Conservation (phyloP, 2,113 vertebrate genomes). For the Plestiodon gilberti region DNA sequence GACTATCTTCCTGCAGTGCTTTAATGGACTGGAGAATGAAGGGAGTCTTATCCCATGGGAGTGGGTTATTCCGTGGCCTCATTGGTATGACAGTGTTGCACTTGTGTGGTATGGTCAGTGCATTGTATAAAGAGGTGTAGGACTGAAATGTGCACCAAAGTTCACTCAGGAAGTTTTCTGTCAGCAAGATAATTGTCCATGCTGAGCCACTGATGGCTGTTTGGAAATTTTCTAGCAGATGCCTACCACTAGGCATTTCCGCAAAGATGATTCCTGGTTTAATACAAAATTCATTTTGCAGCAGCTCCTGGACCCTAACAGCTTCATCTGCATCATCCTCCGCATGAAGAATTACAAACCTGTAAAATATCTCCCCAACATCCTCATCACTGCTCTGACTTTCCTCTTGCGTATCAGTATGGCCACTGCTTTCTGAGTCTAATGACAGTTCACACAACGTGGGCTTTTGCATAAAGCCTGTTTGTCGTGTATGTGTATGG, state of each 20-base stretch:
- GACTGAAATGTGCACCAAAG: slow-evolving; percentile 67
- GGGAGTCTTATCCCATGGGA: slow-evolving; percentile 59
- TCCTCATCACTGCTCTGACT: background rate
- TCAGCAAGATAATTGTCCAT: slow-evolving; percentile 62
- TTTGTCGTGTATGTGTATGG: background rate
- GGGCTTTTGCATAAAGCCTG: slow-evolving; percentile 17
- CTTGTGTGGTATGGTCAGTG: slow-evolving; percentile 66
- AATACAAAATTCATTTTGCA: slow-evolving; percentile 63
- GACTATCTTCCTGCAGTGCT: slow-evolving; percentile 65
- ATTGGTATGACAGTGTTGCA: slow-evolving; percentile 64
- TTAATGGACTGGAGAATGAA: slow-evolving; percentile 63
- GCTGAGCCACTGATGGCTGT: slow-evolving; percentile 61
- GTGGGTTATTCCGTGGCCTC: slow-evolving; percentile 62
- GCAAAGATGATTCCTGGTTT: slow-evolving; percentile 67
- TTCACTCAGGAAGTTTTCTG: slow-evolving; percentile 66
- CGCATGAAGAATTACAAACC: slow-evolving; percentile 62
- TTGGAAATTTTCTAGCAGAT: slow-evolving; percentile 61
- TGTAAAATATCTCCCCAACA: slow-evolving; percentile 44
- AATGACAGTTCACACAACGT: background rate
- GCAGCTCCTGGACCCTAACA: slow-evolving; percentile 53
- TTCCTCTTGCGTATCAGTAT: background rate
- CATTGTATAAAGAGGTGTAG: slow-evolving; percentile 61
- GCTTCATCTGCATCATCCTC: slow-evolving; percentile 47
- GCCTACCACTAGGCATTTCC: slow-evolving; percentile 55
- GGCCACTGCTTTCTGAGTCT: background rate